Conservation (phyloP, 2,113 vertebrate species). For the Ariopsis seemanni region DNA sequence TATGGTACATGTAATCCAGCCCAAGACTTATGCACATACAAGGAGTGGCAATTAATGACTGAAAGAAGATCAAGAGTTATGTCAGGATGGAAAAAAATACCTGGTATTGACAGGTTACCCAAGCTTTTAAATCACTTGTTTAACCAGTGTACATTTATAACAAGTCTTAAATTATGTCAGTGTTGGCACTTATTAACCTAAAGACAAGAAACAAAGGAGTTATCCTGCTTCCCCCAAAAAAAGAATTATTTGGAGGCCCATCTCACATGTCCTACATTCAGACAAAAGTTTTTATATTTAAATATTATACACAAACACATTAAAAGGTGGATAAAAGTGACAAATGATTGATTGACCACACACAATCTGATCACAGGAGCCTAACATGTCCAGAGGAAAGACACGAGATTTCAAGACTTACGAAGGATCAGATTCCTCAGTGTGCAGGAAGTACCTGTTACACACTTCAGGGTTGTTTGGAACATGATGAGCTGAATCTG, state of each 20-base stretch:
- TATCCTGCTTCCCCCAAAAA: background rate
- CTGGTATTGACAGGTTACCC: background rate
- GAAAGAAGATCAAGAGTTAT: background rate
- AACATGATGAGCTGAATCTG: slow-evolving; percentile 68
- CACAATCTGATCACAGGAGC: background rate
- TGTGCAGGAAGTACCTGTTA: slow-evolving; percentile 83
- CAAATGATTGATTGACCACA: background rate
- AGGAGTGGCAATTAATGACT: background rate
- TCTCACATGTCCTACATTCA: background rate
- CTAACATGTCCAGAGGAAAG: slow-evolving; percentile 3
- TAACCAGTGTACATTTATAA: background rate
- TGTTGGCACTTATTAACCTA: background rate
- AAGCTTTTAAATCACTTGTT: background rate
- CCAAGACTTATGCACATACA: background rate
- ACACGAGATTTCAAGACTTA: slow-evolving; percentile 69
- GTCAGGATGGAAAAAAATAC: background rate
- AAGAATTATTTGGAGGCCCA: background rate
- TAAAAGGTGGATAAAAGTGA: background rate
- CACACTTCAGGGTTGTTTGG: slow-evolving; percentile 78
- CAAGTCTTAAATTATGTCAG: background rate
- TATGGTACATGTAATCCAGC: background rate
- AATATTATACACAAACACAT: background rate
- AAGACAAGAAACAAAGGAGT: background rate
- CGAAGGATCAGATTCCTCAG: slow-evolving; percentile 81
- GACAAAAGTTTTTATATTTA: background rate